Conservation (phyloP, 2,113 vertebrate genomes). For the Thalassarche chlororhynchos region DNA sequence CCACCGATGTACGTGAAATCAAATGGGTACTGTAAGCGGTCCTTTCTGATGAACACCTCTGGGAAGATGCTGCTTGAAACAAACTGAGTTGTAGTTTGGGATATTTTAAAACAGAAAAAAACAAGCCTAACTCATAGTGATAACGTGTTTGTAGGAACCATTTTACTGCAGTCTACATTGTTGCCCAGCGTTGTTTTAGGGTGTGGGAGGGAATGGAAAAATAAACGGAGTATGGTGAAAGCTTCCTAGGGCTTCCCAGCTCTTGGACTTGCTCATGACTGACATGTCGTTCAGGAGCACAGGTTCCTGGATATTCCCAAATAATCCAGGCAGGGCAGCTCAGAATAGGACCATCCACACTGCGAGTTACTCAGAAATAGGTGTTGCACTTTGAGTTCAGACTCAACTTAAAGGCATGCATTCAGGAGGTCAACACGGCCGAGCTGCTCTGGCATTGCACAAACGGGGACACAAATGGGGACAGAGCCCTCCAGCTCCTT, state of each 20-base stretch:
- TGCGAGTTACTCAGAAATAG: background rate
- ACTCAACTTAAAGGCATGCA: background rate
- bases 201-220: background rate
- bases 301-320: background rate
- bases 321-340: background rate
- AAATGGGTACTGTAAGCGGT: background rate
- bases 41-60: background rate
- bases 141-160: background rate
- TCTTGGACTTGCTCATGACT: background rate
- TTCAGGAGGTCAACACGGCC: rapidly evolving
- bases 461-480: background rate
- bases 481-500: background rate
- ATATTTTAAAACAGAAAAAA: background rate
- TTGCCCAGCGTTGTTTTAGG: background rate
- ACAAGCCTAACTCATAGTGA: background rate
- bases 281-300: background rate
- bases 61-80: background rate
- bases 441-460: background rate
- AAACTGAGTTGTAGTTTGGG: background rate
- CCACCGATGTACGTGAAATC: background rate
- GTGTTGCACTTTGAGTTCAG: background rate
- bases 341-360: background rate
- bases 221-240: background rate
- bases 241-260: background rate
- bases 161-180: background rate